phyloP scores from a whole-genome alignment of 1,140 invertebrate genomes.

The Anastatus disparis region DNA sequence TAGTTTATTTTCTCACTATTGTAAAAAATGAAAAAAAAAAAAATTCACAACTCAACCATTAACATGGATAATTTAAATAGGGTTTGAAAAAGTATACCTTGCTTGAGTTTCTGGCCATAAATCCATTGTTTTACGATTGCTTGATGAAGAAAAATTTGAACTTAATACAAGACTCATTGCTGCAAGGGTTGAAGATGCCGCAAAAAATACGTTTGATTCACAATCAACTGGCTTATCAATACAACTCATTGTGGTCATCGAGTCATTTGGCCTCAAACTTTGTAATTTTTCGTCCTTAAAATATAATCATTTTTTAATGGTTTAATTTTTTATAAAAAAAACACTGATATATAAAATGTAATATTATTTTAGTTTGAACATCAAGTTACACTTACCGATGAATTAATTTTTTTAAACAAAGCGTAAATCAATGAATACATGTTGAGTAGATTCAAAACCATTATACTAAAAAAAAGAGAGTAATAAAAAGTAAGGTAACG shows the following conservation, averaged over 20 bases:
- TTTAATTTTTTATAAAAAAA: neutral
- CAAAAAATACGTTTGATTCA: slow-evolving; percentile 33
- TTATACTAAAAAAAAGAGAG: slow-evolving; percentile 75
- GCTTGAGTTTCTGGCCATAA: neutral
- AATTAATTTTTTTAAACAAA: slow-evolving; percentile 89
- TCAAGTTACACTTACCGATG: slow-evolving; percentile 74
- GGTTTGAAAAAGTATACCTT: no score
- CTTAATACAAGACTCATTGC: slow-evolving; percentile 55
- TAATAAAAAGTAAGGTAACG: no score
- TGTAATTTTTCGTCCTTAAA: slow-evolving; percentile 64
- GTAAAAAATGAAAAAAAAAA: neutral
- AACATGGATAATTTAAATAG: no score
- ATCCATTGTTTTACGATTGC: slow-evolving; percentile 1
- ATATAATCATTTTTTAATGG: neutral
- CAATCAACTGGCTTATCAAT: slow-evolving; percentile 49
- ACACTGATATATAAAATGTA: neutral
- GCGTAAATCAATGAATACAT: slow-evolving; percentile 95
- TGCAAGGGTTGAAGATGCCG: slow-evolving; percentile 46
- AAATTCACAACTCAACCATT: no score
- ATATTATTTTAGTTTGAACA: neutral
- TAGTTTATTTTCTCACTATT: neutral
- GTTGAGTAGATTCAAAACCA: slow-evolving; percentile 94
- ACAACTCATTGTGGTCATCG: slow-evolving; percentile 39
- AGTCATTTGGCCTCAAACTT: slow-evolving; percentile 60
- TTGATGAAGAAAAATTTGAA: slow-evolving; percentile 44